Evolutionary conservation across 2,888 invertebrate species (phyloP).

Genomic region (Epistrophella euchroma): DNA sequence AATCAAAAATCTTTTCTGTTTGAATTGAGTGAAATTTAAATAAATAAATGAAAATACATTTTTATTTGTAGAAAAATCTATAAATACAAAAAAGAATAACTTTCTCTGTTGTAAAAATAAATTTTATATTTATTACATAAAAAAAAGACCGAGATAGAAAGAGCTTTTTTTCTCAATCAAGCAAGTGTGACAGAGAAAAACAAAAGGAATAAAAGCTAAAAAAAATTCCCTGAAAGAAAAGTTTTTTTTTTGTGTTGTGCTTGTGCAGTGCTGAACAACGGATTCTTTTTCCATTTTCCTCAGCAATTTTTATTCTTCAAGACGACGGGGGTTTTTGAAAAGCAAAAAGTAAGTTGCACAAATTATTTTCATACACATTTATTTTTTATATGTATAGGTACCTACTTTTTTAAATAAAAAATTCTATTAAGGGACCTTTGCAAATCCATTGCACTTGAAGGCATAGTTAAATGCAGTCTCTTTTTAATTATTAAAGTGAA

Average conservation of each 20-base stretch:
- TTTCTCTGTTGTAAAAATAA: constrained; percentile 62
- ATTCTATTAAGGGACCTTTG: too few relatives aligned
- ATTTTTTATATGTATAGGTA: background rate
- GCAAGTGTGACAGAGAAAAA: constrained; percentile 45
- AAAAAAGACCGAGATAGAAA: constrained; percentile 30
- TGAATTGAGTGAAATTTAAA: constrained; percentile 63
- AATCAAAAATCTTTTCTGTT: constrained; percentile 33
- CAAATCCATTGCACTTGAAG: constrained; percentile 16
- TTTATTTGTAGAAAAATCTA: constrained; percentile 33
- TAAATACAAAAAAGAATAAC: constrained; percentile 24
- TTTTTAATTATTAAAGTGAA: background rate
- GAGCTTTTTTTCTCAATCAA: constrained; percentile 44
- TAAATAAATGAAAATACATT: constrained; percentile 6
- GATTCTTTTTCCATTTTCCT: constrained; percentile 44
- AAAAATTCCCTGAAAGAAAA: constrained; percentile 39
- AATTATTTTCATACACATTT: background rate
- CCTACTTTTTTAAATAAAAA: too few relatives aligned
- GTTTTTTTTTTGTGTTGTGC: constrained; percentile 44
- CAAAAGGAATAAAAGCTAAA: constrained; percentile 36
- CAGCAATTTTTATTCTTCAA: constrained; percentile 63
- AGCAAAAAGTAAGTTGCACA: constrained; percentile 66
- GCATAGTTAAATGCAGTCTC: too few relatives aligned
- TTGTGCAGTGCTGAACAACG: constrained; percentile 56
- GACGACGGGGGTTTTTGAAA: constrained; percentile 70
- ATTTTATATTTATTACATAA: constrained; percentile 62